Evolutionary conservation across 2,797 vertebrate genomes (phyloP).

Genomic region (Coregonus sp.): DNA sequence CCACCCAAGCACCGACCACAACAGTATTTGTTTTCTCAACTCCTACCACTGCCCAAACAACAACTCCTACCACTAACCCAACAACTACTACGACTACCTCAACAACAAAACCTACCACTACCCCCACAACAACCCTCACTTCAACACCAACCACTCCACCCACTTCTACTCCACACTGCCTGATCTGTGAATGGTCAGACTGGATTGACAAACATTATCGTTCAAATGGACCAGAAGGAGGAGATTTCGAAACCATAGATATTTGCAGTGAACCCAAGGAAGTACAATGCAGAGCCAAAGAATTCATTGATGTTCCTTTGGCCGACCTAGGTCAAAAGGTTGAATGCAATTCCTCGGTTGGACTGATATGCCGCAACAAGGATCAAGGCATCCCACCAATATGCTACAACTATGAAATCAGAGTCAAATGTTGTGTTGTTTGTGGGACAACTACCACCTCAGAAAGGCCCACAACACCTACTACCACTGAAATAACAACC

Average conservation of each 20-base stretch:
- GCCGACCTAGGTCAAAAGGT: conserved; percentile 61
- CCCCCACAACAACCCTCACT: too few relatives aligned
- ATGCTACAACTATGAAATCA: conserved; percentile 77
- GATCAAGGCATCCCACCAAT: conserved; percentile 22
- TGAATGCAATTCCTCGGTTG: conserved; percentile 63
- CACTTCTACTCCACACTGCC: background rate
- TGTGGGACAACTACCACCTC: background rate
- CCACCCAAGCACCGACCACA: background rate
- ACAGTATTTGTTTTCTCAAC: conserved; percentile 51
- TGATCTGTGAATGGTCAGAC: conserved; percentile 68
- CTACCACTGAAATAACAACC: too few relatives aligned
- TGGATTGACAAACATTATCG: conserved; percentile 72
- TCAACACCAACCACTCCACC: too few relatives aligned
- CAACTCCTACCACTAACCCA: background rate
- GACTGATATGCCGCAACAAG: conserved; percentile 73
- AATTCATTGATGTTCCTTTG: conserved; percentile 51
- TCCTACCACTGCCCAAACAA: background rate
- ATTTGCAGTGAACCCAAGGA: conserved; percentile 64
- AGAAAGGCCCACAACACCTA: too few relatives aligned
- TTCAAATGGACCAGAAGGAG: conserved; percentile 48
- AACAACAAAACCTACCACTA: too few relatives aligned
- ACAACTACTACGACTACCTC: too few relatives aligned
- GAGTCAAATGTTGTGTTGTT: conserved; percentile 64
- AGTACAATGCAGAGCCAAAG: conserved; percentile 72
- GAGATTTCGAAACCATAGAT: conserved; percentile 73